Base-by-base conservation (phyloP, 2,888 invertebrate species). In the Acanthococcus lagerstroemiae region DNA sequence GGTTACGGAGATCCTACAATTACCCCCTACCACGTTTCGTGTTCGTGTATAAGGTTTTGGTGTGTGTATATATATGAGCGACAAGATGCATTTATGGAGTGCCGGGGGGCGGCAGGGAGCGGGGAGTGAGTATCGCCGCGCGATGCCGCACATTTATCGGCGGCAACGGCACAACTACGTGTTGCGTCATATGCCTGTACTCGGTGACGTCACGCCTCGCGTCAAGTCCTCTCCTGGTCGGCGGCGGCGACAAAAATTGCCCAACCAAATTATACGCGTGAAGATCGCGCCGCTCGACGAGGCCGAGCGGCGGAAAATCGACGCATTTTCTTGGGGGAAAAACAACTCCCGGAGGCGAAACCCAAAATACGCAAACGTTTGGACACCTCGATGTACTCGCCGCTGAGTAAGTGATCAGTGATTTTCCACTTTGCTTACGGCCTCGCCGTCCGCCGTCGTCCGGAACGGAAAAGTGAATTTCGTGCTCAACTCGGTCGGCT, bases 101-200 rank as follows among this genome's bases (percentile, higher is more conserved):
- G 24, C 21, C 63, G 63, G 50, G 15, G 48, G 17, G 48, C 12
- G 21, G 21, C 24, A 26, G 45, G 66, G 65, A 63, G 66, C 55
- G 69, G 65, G 66, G 56, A 66, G 65, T 30, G 9, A 50, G 48
- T 30, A 25, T 50, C 30, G 63, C 27, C 63, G 63, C 44, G 52
- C 63, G n/a, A 63, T 63, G 50, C 63, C 63, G 63, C 61, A 61
- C 54, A 63, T 63, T 63, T 27, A 37, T 63, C 30, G 54, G 63
- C 63, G 63, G 61, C 61, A 63, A 63, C 63, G 63, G 60, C 68
- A 67, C 69, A 67, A 66, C 67, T 68, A 67, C 68, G 67, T 69
- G 65, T 69, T 69, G 68, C 67, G 67, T 69, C 68, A 66, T 65
- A 61, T 27, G 57, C 66, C 27, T 21, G 17, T 26, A 46, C 37